Conservation (phyloP, 2,113 vertebrate species). For the Puma concolor region DNA sequence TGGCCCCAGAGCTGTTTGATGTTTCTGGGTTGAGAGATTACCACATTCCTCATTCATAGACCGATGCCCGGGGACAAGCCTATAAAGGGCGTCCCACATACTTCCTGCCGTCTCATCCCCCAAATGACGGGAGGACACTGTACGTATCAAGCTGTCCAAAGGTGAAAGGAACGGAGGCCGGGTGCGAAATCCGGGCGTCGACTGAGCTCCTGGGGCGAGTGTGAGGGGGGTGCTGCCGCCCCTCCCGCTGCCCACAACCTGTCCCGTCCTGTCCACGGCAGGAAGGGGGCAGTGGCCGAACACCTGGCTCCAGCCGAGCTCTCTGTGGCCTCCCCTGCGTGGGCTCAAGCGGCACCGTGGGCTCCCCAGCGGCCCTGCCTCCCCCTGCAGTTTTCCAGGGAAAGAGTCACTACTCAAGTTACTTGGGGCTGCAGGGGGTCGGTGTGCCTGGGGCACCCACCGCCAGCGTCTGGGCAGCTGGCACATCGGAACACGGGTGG, state of each 20-base stretch:
- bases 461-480: background rate
- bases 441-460: background rate
- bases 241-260: background rate
- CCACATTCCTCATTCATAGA: background rate
- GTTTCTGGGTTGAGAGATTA: background rate
- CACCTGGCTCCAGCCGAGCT: background rate
- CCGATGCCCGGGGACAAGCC: background rate
- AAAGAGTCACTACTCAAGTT: background rate
- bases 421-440: too few species aligned
- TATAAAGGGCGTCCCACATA: background rate
- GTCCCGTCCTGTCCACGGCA: background rate
- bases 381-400: background rate
- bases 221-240: too few species aligned
- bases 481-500: slow-evolving; percentile 26
- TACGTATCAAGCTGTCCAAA: background rate
- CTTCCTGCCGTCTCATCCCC: background rate
- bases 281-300: background rate
- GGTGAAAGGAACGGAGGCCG: background rate
- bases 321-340: background rate
- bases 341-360: too few species aligned
- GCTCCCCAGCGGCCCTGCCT: background rate
- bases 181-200: background rate
- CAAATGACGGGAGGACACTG: slow-evolving; percentile 10
- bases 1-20: background rate
- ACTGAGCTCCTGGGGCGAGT: background rate